Percentiles rank a stretch among this genome's conserved stretches.
Conservation (phyloP, 2,888 invertebrate species). For the Dascillus cervinus region DNA sequence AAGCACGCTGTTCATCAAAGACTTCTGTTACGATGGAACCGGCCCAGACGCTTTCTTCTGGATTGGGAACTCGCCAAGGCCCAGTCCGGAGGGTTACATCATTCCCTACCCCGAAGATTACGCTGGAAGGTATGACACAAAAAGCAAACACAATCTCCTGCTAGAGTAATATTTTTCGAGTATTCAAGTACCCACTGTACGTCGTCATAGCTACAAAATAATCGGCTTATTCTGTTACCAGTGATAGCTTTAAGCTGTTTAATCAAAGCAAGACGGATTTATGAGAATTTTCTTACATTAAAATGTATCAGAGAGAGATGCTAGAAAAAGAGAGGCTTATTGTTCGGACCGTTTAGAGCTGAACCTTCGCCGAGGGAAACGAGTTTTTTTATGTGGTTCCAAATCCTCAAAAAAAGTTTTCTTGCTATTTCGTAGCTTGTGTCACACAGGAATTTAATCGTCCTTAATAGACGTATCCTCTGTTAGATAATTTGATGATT, state of each 20-base stretch:
- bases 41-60: conserved; percentile 87
- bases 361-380: neutral
- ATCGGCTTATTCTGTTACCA: conserved; percentile 39
- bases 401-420: too few species aligned
- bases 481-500: conserved; percentile 30
- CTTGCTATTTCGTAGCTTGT: too few species aligned
- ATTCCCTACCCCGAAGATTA: conserved; percentile 84
- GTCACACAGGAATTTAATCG: conserved; percentile 11
- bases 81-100: conserved; percentile 74
- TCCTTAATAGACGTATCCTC: conserved; percentile 40
- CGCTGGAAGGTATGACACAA: conserved; percentile 70
- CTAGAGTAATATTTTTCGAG: neutral
- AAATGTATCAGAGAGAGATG: conserved; percentile 8
- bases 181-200: conserved; percentile 6
- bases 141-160: too few species aligned
- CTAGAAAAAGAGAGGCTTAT: conserved; percentile 18
- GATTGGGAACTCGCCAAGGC: conserved; percentile 75
- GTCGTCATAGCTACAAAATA: conserved; percentile 25
- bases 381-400: neutral
- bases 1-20: conserved; percentile 77
- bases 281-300: conserved; percentile 8
- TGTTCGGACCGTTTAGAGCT: conserved; percentile 21
- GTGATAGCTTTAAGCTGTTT: conserved; percentile 38
- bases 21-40: conserved; percentile 82
- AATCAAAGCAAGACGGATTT: conserved; percentile 30